Evolutionary conservation across 2,797 vertebrate genomes (phyloP), one percentile per base, ranked within the genome.

Genomic region (Rhinatrema bivittatum): DNA sequence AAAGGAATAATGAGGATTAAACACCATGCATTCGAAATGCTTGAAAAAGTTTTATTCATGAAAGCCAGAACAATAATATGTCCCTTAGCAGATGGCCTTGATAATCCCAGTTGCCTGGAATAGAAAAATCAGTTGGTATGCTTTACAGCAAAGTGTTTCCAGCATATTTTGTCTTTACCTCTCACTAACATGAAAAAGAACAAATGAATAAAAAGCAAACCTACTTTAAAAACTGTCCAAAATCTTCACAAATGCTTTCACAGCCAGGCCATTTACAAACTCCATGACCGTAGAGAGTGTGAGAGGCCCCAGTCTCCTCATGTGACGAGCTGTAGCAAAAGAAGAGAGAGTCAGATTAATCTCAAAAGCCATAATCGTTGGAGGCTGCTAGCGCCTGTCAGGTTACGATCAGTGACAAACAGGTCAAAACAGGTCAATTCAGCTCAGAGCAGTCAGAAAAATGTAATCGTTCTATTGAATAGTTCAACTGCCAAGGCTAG

Each of bases 241-340:
- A 99, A 83, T 99, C 93, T 74, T 99, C 95, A 62, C 95, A 99
- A 84, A 98, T 84, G 65, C 84, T 98, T 87, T 99, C 95, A 68
- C 95, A 99, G 79, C 94, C 95, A 35, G 95, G 95, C 94, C 94
- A 99, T 78, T 99, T 99, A 74, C 95, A 99, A 68, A 98, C 95
- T 47, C 95, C 95, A 53, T 99, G 95, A 58, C 95, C 95, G 36
- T 98, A 99, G 62, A 98, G 89, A 43, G 94, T 91, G 78, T 99
- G 95, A 59, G 89, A 90, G 43, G 89, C 90, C 62, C 91, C 94
- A 33, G 83, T 85, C 67, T 99, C 95, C 79, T 99, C 95, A 39
- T 95, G 95, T 79, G 94, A 87, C 24, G 91, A 94, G 81, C 94
- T 99, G 68, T 9, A 70, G 78, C 64, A 70, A 65, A 65, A 79